Percentiles rank a stretch among this genome's conserved stretches.
Conservation (phyloP, 2,888 invertebrate genomes). For the Rhogogaster chlorosoma region DNA sequence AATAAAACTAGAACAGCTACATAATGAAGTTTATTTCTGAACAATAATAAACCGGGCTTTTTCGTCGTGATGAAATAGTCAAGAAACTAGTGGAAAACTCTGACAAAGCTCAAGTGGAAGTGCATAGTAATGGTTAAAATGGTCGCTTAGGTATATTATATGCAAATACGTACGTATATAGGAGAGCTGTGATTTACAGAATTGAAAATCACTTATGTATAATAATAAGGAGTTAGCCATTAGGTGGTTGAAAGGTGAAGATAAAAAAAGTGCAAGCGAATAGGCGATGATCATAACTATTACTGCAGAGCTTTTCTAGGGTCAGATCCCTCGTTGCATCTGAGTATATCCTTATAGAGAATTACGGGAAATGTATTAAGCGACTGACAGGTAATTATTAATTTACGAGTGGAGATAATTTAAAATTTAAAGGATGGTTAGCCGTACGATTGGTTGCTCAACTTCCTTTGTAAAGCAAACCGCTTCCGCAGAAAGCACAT, state of each 20-base stretch:
- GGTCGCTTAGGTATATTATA: background rate
- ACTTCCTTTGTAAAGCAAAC: slow-evolving; percentile 36
- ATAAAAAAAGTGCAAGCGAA: background rate
- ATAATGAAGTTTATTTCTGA: slow-evolving; percentile 25
- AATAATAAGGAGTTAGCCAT: background rate
- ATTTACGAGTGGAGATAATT: slow-evolving; percentile 57
- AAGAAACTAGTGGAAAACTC: background rate
- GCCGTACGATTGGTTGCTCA: slow-evolving; percentile 21
- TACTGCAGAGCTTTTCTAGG: background rate
- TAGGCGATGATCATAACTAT: background rate
- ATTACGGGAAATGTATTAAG: slow-evolving; percentile 23
- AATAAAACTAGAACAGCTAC: slow-evolving; percentile 39
- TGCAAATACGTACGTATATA: too few relatives aligned
- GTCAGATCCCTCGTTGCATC: background rate
- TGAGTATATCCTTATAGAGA: slow-evolving; percentile 12
- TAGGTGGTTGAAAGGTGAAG: background rate
- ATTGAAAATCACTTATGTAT: background rate
- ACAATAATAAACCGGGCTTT: slow-evolving; percentile 24
- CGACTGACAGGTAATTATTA: slow-evolving; percentile 54
- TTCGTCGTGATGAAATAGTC: background rate
- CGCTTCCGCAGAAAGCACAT: slow-evolving; percentile 7
- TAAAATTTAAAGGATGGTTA: slow-evolving; percentile 53
- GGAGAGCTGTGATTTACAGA: background rate
- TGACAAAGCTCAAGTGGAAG: background rate
- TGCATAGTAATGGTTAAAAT: background rate